Base-by-base conservation (phyloP, 2,888 invertebrate species). In the Petrolisthes cinctipes region DNA sequence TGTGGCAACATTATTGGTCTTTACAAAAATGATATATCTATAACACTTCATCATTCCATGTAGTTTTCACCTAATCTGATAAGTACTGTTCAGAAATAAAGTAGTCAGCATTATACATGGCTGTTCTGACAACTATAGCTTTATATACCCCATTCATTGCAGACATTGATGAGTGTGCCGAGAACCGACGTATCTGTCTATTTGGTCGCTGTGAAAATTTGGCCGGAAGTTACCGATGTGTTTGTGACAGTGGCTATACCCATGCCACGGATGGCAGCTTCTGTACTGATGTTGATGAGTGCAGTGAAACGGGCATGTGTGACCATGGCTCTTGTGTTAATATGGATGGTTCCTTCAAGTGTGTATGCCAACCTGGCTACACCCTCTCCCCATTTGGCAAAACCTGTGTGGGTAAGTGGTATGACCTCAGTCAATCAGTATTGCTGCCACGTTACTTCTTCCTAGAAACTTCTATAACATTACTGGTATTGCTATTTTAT, bases 161-260 rank as follows among this genome's bases (percentile, higher is more conserved):
- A 92, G 95, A 95, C 91, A 93, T 94, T 92, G 94, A 95, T 91
- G 95, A 95, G 92, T 95, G 95, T 91, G 92, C 94, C 61, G 96
- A 96, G 92, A 96, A 95, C 94, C 95, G 95, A 17, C 94, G 95
- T 91, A 91, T 95, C 1, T 96, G 96, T 92, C 94, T 97, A 89
- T 95, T 96, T 92, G 97, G 97, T 5, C 94, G 95, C 20, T 98
- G 97, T 92, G 95, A 95, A 82, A 96, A 97, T 91, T 95, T 96
- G 93, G 95, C 96, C 91, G 97, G 96, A 54, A 96, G 96, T 0
- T 97, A 95, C 93, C 95, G 96, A 92, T 97, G 97, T 93, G 94
- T 95, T 85, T 97, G 97, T 93, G 95, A 96, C 92, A 96, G 96
- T 91, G 97, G 96, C 0, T 97, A 96, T 92, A 95, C 95, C 91